Percentiles rank a stretch among this genome's conserved stretches.
phyloP scores from a whole-genome alignment of 2,113 vertebrate species.

The Nycticryphes semicollaris region DNA sequence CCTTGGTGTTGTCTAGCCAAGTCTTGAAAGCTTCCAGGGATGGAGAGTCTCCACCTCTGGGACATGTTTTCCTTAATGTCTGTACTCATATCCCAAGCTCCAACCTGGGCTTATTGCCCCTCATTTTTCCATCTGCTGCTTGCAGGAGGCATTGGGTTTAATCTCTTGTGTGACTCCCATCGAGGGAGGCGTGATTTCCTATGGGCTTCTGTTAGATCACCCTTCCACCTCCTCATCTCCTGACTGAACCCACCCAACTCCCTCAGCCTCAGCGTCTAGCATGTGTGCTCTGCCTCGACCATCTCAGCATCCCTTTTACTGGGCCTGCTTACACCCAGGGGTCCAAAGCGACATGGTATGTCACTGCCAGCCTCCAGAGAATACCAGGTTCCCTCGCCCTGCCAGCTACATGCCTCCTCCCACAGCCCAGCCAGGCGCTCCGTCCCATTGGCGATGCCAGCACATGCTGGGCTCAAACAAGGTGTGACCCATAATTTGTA shows the following conservation, averaged over 20 bases:
- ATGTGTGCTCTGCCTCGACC: rapidly evolving
- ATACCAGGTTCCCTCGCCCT: neutral
- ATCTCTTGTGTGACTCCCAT: neutral
- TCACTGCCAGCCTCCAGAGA: neutral
- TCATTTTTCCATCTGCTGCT: neutral
- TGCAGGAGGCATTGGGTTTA: neutral
- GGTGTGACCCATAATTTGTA: neutral
- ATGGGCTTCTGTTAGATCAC: neutral
- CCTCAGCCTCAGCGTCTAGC: neutral
- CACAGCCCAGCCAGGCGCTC: neutral
- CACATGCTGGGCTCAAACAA: neutral
- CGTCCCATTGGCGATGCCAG: rapidly evolving
- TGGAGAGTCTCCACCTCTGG: neutral
- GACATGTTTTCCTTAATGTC: neutral
- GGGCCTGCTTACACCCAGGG: rapidly evolving
- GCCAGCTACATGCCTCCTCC: rapidly evolving
- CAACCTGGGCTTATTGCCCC: neutral
- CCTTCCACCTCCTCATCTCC: neutral
- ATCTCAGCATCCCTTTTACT: neutral
- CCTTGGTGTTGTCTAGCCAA: neutral
- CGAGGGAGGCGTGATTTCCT: rapidly evolving
- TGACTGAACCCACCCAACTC: neutral
- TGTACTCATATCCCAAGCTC: neutral
- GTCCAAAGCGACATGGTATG: rapidly evolving
- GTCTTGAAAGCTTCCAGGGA: neutral